Conservation (phyloP, 2,797 vertebrate genomes). For the Hoplostethus atlanticus region DNA sequence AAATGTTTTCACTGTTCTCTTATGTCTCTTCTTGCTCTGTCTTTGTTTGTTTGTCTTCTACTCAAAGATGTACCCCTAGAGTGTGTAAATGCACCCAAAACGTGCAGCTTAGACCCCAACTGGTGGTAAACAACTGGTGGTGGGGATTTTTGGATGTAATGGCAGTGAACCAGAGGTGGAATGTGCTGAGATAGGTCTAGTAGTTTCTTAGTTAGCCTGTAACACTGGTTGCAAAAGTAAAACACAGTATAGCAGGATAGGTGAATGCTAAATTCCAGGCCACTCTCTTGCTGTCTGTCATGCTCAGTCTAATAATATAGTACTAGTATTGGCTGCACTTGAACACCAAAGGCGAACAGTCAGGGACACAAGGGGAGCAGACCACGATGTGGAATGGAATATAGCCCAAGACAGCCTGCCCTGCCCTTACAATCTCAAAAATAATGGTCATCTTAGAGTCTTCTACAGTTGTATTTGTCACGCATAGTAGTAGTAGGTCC, state of each 20-base stretch:
- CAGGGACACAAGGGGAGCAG: no score
- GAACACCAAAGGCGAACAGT: neutral
- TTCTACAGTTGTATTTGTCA: neutral
- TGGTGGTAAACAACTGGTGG: conserved; percentile 21
- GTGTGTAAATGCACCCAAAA: conserved; percentile 60
- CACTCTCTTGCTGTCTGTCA: conserved; percentile 14
- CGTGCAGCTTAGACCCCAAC: conserved; percentile 51
- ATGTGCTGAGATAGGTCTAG: conserved; percentile 3
- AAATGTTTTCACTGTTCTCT: conserved; percentile 58
- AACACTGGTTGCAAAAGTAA: conserved; percentile 20
- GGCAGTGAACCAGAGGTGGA: conserved; percentile 1
- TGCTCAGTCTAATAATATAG: conserved; percentile 14
- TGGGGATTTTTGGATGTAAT: conserved; percentile 8
- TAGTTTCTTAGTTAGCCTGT: neutral
- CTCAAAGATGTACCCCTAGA: conserved; percentile 39
- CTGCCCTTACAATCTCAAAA: neutral
- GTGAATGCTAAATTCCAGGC: neutral
- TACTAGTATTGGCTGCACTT: conserved; percentile 22
- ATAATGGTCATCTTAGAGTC: neutral
- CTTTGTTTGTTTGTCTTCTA: conserved; percentile 28
- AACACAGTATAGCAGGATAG: conserved; percentile 24
- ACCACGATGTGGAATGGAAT: neutral
- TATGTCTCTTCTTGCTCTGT: conserved; percentile 57
- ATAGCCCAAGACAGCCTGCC: neutral
- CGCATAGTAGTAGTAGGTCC: neutral